These are phyloP conservation scores for Reticulitermes speratus DNA, from an alignment of 1,140 invertebrate genomes.

Conservation along the genomic window DNA sequence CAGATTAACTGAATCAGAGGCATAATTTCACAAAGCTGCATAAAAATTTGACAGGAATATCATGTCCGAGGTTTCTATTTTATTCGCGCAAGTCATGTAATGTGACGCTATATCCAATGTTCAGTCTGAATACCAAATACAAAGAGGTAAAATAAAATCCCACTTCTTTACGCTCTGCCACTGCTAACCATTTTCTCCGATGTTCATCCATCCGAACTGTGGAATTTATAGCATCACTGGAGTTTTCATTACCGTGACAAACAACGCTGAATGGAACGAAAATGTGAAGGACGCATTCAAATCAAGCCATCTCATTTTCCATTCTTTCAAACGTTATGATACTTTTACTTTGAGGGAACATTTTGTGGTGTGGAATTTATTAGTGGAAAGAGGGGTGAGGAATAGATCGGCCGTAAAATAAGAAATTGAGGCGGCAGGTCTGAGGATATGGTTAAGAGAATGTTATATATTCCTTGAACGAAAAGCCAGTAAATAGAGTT, in stretches of 20 bases:
- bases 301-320: conserved; percentile 4
- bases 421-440: not conserved
- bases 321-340: not conserved
- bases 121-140: not conserved
- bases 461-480: not conserved
- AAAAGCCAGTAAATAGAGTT: not conserved
- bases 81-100: not conserved
- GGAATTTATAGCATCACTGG: conserved; percentile 5
- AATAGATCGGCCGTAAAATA: not conserved
- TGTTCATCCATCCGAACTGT: not conserved
- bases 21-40: too few species aligned
- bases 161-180: not conserved
- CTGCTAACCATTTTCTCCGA: not conserved
- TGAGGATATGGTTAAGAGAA: not conserved
- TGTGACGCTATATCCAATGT: not conserved
- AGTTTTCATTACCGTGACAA: conserved; percentile 2
- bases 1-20: too few species aligned
- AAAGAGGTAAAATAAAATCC: not conserved
- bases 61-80: not conserved
- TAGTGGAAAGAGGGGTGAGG: not conserved
- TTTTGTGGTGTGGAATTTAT: not conserved
- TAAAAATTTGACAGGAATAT: too few species aligned
- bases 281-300: not conserved
- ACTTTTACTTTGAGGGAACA: not conserved
- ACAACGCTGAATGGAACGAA: not conserved